phyloP scores from a whole-genome alignment of 2,113 vertebrate species.

The Thunnus maccoyii region DNA sequence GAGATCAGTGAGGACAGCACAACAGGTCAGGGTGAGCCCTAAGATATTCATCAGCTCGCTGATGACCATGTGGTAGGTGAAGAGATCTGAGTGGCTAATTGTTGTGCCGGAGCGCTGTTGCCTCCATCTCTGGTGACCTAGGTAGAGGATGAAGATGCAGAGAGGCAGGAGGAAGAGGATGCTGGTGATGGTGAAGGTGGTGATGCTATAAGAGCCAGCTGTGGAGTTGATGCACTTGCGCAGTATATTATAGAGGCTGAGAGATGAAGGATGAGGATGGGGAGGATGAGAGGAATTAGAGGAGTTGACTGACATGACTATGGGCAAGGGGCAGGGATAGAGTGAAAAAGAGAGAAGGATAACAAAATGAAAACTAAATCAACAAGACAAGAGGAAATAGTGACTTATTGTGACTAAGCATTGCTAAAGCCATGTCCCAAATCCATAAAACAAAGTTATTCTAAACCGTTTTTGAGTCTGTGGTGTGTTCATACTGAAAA shows the following conservation, averaged over 20 bases:
- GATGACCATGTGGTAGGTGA: constrained; percentile 32
- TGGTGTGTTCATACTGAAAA: too few species aligned
- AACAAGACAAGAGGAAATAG: too few species aligned
- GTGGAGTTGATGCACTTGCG: neutral
- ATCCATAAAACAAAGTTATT: too few species aligned
- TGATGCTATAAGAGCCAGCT: rapidly evolving
- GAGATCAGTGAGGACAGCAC: rapidly evolving
- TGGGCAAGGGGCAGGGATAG: too few species aligned
- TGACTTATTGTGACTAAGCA: too few species aligned
- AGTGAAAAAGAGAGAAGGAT: too few species aligned
- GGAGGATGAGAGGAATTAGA: neutral
- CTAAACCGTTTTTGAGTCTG: too few species aligned
- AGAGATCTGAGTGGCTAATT: neutral
- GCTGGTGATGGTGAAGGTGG: neutral
- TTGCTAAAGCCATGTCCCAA: too few species aligned
- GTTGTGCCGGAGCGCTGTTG: neutral
- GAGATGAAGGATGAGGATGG: neutral
- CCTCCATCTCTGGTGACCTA: constrained; percentile 5
- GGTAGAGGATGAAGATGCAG: neutral
- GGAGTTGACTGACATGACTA: too few species aligned
- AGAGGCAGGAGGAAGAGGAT: constrained; percentile 22
- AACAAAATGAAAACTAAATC: too few species aligned
- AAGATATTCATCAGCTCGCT: constrained; percentile 4
- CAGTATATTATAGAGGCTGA: rapidly evolving
- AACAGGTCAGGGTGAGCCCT: rapidly evolving